Evolutionary conservation across 2,888 invertebrate genomes (phyloP).

Genomic region (Lithosia quadra): DNA sequence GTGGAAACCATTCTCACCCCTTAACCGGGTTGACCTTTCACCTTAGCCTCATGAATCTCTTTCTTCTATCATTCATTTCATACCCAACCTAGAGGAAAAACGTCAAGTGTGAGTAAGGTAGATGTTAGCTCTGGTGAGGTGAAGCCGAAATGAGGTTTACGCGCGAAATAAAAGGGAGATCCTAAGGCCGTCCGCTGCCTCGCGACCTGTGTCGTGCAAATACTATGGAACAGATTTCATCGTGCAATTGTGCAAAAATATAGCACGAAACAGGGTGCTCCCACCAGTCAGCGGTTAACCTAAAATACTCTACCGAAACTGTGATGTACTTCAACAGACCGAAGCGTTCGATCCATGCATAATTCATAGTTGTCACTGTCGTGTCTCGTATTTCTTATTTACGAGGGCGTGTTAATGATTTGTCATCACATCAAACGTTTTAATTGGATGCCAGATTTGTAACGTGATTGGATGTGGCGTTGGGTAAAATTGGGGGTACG

Average conservation of each 20-base stretch:
- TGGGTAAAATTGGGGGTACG: constrained; percentile 30
- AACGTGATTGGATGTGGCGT: constrained; percentile 36
- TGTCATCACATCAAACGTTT: constrained; percentile 50
- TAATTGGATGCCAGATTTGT: constrained; percentile 48
- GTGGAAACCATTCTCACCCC: too few relatives aligned
- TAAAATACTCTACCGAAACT: constrained; percentile 53
- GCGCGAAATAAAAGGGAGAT: too few relatives aligned
- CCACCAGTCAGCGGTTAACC: too few relatives aligned
- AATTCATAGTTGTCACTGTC: constrained; percentile 59
- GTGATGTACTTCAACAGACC: constrained; percentile 64
- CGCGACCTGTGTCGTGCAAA: too few relatives aligned
- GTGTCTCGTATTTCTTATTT: constrained; percentile 46
- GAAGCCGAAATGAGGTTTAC: too few relatives aligned
- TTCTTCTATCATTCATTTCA: background rate
- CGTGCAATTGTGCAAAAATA: too few relatives aligned
- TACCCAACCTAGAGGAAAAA: background rate
- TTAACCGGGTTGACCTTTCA: background rate
- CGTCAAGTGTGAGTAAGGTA: too few relatives aligned
- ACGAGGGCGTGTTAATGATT: constrained; percentile 44
- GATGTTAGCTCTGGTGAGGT: too few relatives aligned
- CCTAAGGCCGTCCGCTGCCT: too few relatives aligned
- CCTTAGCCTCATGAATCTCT: background rate
- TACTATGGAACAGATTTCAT: too few relatives aligned
- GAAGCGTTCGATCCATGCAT: constrained; percentile 65
- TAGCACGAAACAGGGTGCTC: too few relatives aligned